Conservation (phyloP, 2,797 vertebrate species). For the Poecilia gillii region DNA sequence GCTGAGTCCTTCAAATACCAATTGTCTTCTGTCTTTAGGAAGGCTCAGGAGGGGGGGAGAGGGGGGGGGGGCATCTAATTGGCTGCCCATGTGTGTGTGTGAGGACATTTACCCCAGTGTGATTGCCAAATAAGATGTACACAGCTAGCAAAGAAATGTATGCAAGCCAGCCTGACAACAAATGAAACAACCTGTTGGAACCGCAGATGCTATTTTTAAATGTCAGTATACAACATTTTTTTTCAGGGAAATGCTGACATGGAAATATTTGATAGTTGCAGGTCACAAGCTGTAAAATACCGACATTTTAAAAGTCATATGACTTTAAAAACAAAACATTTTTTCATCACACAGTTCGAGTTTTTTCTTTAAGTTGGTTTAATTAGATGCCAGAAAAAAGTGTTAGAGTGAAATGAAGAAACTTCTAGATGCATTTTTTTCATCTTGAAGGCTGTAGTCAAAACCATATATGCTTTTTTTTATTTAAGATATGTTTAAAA, state of each 20-base stretch:
- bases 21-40: constrained; percentile 61
- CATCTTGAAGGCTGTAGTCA: no score
- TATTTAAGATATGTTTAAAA: no score
- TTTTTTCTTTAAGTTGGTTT: not conserved
- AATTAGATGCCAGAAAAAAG: not conserved
- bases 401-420: no score
- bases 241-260: not conserved
- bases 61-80: constrained; percentile 45
- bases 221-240: not conserved
- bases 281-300: not conserved
- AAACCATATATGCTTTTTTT: no score
- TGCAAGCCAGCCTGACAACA: not conserved
- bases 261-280: not conserved
- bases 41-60: constrained; percentile 27
- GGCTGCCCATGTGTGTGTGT: constrained; percentile 32
- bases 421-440: no score
- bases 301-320: not conserved
- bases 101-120: constrained; percentile 29
- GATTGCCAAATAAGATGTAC: constrained; percentile 4
- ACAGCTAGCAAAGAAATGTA: not conserved
- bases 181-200: not conserved
- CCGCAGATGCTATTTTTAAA: not conserved
- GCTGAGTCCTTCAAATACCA: constrained; percentile 50
- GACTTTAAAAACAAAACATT: no score
- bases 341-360: not conserved